Evolutionary conservation across 2,113 vertebrate genomes (phyloP), one percentile per base, ranked within the genome.

Genomic region (Gavia stellata): DNA sequence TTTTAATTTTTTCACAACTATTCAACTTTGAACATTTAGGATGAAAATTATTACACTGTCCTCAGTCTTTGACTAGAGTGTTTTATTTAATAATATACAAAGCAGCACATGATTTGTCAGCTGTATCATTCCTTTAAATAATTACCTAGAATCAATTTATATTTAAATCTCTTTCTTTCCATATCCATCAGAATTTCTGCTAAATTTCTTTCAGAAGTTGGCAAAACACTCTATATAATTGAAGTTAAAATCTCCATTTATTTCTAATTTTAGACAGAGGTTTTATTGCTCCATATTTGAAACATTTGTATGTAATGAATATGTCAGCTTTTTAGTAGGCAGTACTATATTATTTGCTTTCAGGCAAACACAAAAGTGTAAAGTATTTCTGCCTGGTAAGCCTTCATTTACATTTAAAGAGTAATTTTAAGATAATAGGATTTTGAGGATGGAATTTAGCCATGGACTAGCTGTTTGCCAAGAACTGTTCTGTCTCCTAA

Each of bases 381-480:
- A 91, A 86, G 26, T 9, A 12, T 86, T 93, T 92, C 83, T 74
- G 33, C 73, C 45, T 88, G 78, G 58, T 89, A 93, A 95, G 84
- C n/a, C 45, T 85, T 86, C 80, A 91, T 96, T 94, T 96, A 75
- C 73, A 93, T 94, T 83, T 90, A 92, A 92, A 94, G 59, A 73
- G 38, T 74, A 90, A 96, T 90, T 90, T 92, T 72, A 91, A 96
- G 77, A 91, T 88, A 95, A 93, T 65, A 61, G 65, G 88, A 95
- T 94, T 91, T 86, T 84, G 61, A 77, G 23, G 29, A 61, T 1
- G 5, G 66, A 88, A 83, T 87, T 91, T 85, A 77, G 67, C 82
- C 36, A 29, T 17, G 26, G 38, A 75, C 38, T 53, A 71, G 65
- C 65, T 68, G 40, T 82, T 92, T 92, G 61, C 91, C 80, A 89